A percentile compares a stretch with the other conserved stretches of the same genome.
These are phyloP conservation scores for Oostethus manadensis DNA, from an alignment of 2,113 vertebrate species.

Conservation along the genomic window DNA sequence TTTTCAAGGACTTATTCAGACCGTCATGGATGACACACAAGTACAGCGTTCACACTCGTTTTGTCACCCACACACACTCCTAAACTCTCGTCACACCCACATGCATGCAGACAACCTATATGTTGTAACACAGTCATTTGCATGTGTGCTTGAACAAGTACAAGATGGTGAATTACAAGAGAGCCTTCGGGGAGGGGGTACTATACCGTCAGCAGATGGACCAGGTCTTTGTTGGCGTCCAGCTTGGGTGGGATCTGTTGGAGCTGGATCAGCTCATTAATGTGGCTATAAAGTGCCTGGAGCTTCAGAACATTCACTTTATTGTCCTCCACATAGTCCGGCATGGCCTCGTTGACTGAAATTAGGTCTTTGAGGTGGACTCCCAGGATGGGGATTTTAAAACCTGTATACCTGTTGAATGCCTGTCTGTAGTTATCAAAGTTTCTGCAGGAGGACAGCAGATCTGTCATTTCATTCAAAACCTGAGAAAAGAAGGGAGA, in stretches of 20 bases:
- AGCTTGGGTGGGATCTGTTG: constrained; percentile 84
- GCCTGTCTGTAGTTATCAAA: constrained; percentile 90
- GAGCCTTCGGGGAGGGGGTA: not conserved
- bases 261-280: constrained; percentile 87
- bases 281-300: constrained; percentile 86
- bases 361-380: constrained; percentile 95
- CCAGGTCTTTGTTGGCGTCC: constrained; percentile 93
- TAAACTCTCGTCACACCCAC: constrained; percentile 62
- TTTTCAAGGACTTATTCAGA: constrained; percentile 41
- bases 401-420: constrained; percentile 80
- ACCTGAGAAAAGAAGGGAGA: constrained; percentile 66
- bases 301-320: constrained; percentile 92
- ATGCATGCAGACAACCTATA: constrained; percentile 33
- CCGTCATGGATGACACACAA: constrained; percentile 1
- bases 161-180: constrained; percentile 34
- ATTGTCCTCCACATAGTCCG: constrained; percentile 84
- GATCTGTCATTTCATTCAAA: constrained; percentile 92
- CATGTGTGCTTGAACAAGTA: constrained; percentile 30
- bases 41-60: constrained; percentile 47
- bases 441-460: constrained; percentile 90
- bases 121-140: constrained; percentile 47
- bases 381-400: constrained; percentile 93
- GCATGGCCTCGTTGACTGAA: constrained; percentile 89
- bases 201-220: constrained; percentile 88
- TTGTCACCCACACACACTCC: constrained; percentile 61